Base-by-base conservation (phyloP, 64 coral and sea anemone species). In the Actinia equina region DNA sequence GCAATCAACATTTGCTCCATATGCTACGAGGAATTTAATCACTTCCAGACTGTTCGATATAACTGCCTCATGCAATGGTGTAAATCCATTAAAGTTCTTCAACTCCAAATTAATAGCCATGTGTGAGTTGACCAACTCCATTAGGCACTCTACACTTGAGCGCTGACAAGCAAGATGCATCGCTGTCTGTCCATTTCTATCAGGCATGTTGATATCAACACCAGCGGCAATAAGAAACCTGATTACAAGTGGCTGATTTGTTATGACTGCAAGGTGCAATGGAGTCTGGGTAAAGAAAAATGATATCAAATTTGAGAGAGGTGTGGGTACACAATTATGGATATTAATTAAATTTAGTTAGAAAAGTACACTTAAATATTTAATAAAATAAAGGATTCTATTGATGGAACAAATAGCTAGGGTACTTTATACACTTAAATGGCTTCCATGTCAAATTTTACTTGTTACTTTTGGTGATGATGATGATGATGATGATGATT, bases 101-200 rank as follows among this genome's bases (percentile, higher is more conserved):
- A 70, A 69, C 63, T 94, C 95, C 13, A 90, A 83, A 61, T 92
- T 61, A 25, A 89, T 60, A 17, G 52, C 43, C 44, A 83, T 70
- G 15, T 51, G 49, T 22, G 20, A 77, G 19, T 64, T 76, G 53
- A 91, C 30, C 71, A 98, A 87, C 88, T 94, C 77, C 64, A 89
- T 19, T 16, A 98, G 64, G 85, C 96, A 94, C 30, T 44, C 76
- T 37, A 90, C 59, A 61, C 70, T 79, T 45, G 89, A 87, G 10
- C 93, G 84, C 46, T 94, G 87, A 58, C 93, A 94, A 62, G 93
- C 93, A 42, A 98, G 55, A 26, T 98, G 96, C 14, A 87, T 12
- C 3, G 89, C 83, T 81, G 96, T 98, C 30, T 98, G 96, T 45
- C 96, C 96, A 88, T 98, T 98, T 77, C 96, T 84, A 88, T 98